phyloP scores from a whole-genome alignment of 2,888 invertebrate species.

The Watsonalla binaria region DNA sequence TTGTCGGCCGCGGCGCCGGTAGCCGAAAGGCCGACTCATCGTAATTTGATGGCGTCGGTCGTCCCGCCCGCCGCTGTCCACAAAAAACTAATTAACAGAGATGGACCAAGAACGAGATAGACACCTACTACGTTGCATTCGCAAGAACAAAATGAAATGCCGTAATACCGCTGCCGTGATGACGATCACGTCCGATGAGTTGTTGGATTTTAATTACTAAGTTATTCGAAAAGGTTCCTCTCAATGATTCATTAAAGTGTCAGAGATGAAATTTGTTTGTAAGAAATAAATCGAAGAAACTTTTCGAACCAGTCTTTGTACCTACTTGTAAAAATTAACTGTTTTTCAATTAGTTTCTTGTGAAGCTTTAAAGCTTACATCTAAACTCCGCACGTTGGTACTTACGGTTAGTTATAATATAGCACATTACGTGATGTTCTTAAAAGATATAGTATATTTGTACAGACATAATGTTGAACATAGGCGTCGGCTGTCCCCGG shows the following conservation, averaged over 20 bases:
- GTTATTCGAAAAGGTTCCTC: not conserved
- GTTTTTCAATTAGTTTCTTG: not conserved
- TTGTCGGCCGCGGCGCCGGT: slow-evolving; percentile 63
- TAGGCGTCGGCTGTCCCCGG: slow-evolving; percentile 20
- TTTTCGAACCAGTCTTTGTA: not conserved
- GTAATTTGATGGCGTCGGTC: slow-evolving; percentile 77
- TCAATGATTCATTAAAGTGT: not conserved
- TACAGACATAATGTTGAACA: slow-evolving; percentile 20
- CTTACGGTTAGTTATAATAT: no score
- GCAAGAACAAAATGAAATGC: slow-evolving; percentile 54
- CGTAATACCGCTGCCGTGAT: slow-evolving; percentile 28
- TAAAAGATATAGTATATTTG: slow-evolving; percentile 8
- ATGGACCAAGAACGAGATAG: slow-evolving; percentile 49
- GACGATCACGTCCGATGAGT: slow-evolving; percentile 38
- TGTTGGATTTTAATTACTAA: slow-evolving; percentile 30
- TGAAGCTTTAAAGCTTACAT: no score
- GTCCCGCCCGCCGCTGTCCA: slow-evolving; percentile 61
- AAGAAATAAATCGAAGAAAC: not conserved
- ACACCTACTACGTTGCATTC: slow-evolving; percentile 52
- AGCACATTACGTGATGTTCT: not conserved
- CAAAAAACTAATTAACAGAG: slow-evolving; percentile 78
- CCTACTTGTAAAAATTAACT: not conserved
- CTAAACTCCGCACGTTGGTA: no score
- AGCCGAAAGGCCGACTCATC: slow-evolving; percentile 77
- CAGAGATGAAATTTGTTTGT: not conserved